Percentiles rank a stretch among this genome's conserved stretches.
These are phyloP conservation scores for Drosophila anceps DNA, from an alignment of 2,888 invertebrate genomes.

Conservation along the genomic window DNA sequence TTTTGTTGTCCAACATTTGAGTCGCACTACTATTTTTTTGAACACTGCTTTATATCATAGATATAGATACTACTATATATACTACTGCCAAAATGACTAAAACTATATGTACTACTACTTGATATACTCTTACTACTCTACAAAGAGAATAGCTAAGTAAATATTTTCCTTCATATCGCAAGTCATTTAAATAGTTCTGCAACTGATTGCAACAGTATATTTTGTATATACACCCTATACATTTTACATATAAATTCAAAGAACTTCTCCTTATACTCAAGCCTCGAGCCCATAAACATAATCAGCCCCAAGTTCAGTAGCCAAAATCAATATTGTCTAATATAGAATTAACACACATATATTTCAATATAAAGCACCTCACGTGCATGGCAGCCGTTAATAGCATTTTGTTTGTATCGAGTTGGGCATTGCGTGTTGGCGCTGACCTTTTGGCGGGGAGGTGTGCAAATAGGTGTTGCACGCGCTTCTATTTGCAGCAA, in stretches of 20 bases:
- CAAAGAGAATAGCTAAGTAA: neutral
- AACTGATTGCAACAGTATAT: neutral
- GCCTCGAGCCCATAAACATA: neutral
- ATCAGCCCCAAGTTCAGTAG: neutral
- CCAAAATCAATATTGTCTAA: constrained; percentile 10
- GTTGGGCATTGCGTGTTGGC: constrained; percentile 50
- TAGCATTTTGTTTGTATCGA: constrained; percentile 47
- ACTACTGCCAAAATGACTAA: no score
- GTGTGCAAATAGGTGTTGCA: constrained; percentile 35
- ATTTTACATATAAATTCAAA: neutral
- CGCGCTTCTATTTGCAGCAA: constrained; percentile 36
- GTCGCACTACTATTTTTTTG: no score
- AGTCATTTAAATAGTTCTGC: no score
- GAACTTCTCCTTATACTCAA: neutral
- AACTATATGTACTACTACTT: neutral
- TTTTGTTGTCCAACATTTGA: no score
- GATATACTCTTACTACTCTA: neutral
- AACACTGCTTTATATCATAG: no score
- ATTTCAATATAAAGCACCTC: constrained; percentile 11
- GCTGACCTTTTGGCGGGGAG: constrained; percentile 58
- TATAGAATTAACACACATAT: constrained; percentile 1
- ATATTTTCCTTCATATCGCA: no score
- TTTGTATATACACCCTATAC: neutral
- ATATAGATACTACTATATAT: no score
- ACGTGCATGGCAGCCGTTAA: constrained; percentile 49